phyloP scores from a whole-genome alignment of 2,797 vertebrate genomes.

The Lacerta agilis region DNA sequence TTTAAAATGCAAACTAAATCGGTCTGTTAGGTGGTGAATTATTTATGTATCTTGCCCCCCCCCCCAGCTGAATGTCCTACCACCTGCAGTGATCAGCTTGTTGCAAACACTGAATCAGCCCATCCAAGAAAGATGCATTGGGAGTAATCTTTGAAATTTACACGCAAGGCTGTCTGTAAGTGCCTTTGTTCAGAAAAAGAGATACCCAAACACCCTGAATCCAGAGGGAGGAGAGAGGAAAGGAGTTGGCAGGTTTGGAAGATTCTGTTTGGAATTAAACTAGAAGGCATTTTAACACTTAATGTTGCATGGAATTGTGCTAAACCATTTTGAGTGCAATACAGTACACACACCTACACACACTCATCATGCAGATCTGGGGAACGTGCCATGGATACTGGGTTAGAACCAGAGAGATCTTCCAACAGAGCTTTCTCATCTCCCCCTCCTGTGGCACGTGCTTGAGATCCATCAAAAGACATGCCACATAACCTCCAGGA shows the following conservation, averaged over 20 bases:
- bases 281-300: not conserved
- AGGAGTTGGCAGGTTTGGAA: conserved; percentile 33
- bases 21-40: conserved; percentile 33
- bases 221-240: conserved; percentile 45
- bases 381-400: not conserved
- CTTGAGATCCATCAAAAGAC: not conserved
- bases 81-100: conserved; percentile 41
- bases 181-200: conserved; percentile 46
- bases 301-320: not conserved
- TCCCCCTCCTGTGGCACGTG: not conserved
- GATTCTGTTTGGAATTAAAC: conserved; percentile 32
- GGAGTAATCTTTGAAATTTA: conserved; percentile 40
- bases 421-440: not conserved
- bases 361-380: not conserved
- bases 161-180: conserved; percentile 1
- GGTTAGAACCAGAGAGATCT: not conserved
- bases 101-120: conserved; percentile 50
- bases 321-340: not conserved
- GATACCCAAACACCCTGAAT: conserved; percentile 4
- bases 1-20: conserved; percentile 37
- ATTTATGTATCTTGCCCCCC: conserved; percentile 40
- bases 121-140: conserved; percentile 35
- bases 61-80: conserved; percentile 16
- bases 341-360: not conserved
- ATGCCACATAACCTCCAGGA: not conserved